Evolutionary conservation across 2,888 invertebrate species (phyloP), one percentile per base, ranked within the genome.

Genomic region (Nomada ruficornis): DNA sequence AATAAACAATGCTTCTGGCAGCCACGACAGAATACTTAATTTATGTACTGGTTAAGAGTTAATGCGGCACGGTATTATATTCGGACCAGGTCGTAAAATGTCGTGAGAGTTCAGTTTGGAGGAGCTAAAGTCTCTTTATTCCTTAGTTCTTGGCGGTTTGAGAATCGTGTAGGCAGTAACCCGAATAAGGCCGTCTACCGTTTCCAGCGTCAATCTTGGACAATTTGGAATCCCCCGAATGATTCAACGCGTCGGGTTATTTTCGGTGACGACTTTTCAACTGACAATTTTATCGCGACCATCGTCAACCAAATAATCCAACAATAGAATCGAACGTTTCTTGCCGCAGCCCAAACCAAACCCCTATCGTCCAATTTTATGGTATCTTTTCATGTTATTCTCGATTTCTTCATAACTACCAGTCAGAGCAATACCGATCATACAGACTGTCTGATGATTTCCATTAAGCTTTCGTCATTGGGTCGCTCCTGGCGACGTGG

Each of bases 401-500:
- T 23, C 20, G 11, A 20, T 36, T n/a, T 71, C 10, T 63, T 26
- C 13, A 7, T 42, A 18, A 23, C 42, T 44, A 10, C 0, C 26
- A 23, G n/a, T n/a, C 26, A 2, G 54, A 7, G 29, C 11, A 10
- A 42, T 5, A 4, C 10, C n/a, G 44, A 7, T 7, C 23, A 26
- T 23, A 36, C n/a, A 1, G 36, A 26, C 67, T 42, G 18, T 63
- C 20, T 62, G 47, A 42, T n/a, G 47, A 57, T 67, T 47, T 42
- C 20, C n/a, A 42, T 29, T 3, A 2, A 44, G 47, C 15, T 55
- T 55, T 64, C 44, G 54, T 44, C 63, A 15, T 26, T 42, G 18
- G n/a, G 78, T 78, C n/a, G 36, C 64, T 64, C 44, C 29, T 23
- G 13, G 36, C 42, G 15, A 10, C n/a, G 15, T 59, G 47, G 42